Evolutionary conservation across 2,888 invertebrate genomes (phyloP).

Genomic region (Phyllotreta cruciferae): DNA sequence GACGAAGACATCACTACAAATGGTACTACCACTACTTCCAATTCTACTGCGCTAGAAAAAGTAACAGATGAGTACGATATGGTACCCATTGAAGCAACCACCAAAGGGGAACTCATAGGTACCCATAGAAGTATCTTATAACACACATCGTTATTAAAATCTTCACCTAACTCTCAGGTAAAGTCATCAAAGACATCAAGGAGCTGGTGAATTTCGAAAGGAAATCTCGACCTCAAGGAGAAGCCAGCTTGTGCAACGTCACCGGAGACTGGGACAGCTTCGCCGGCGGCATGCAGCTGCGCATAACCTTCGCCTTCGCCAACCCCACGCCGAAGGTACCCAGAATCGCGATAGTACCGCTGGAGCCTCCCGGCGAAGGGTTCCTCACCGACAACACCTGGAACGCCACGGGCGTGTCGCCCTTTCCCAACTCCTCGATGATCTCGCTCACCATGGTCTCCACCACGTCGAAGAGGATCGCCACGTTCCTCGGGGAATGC

Average conservation of each 20-base stretch:
- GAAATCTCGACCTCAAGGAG: constrained; percentile 20
- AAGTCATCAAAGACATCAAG: constrained; percentile 36
- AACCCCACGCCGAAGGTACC: constrained; percentile 1
- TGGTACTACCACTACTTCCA: background rate
- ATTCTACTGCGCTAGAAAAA: constrained; percentile 12
- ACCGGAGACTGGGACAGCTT: constrained; percentile 40
- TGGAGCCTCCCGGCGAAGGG: constrained; percentile 43
- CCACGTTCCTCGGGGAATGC: constrained; percentile 53
- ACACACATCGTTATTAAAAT: background rate
- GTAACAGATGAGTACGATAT: constrained; percentile 13
- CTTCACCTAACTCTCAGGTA: constrained; percentile 17
- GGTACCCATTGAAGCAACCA: constrained; percentile 6
- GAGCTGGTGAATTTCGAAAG: constrained; percentile 34
- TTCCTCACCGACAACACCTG: constrained; percentile 49
- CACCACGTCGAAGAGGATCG: constrained; percentile 45
- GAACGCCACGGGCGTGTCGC: constrained; percentile 47
- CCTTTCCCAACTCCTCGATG: constrained; percentile 49
- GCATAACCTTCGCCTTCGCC: constrained; percentile 19
- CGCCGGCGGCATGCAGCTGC: constrained; percentile 37
- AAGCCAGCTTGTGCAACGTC: constrained; percentile 30
- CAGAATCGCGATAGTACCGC: constrained; percentile 26
- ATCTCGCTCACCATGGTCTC: constrained; percentile 50
- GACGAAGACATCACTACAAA: constrained; percentile 7
- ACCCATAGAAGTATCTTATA: constrained; percentile 14
- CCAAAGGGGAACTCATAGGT: constrained; percentile 30